Evolutionary conservation across 2,888 invertebrate species (phyloP), one percentile per base, ranked within the genome.

Genomic region (Phania funesta): DNA sequence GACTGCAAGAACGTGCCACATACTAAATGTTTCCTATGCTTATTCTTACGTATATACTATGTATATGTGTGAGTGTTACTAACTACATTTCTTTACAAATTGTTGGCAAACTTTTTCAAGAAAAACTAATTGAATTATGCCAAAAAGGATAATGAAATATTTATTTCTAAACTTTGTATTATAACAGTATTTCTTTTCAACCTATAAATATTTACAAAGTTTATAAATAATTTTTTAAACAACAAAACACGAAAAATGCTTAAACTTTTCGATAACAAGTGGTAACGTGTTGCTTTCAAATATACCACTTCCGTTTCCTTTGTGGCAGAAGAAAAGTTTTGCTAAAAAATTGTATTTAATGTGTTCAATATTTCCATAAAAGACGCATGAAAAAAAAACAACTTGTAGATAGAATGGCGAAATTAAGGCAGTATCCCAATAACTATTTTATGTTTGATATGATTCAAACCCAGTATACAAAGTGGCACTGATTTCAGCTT

Each of bases 261-360:
- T 11, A 58, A 79, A 65, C 2, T 44, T 58, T 52, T 52, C 7
- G 20, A 29, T 6, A 29, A 8, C 41, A 54, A 26, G 16, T 16
- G 24, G 22, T 52, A 73, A 73, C 78, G 78, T 79, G 78, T 79
- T 79, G 78, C 71, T 79, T 58, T 73, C 41, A 65, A 79, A 79
- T 58, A 65, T 67, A 79, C 78, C 78, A 79, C 78, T 65, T 79
- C 78, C 78, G 64, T 79, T 79, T 60, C 71, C 78, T 79, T 58
- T 65, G 58, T 46, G 9, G 20, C 18, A 18, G 22, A 32, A 22
- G 46, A 70, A 68, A 67, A 54, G 9, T 44, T 58, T 62, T 46
- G 11, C 1, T 22, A 29, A 26, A 22, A 44, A 32, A 50, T 18
- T 64, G 5, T 41, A 32, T 46, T 67, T 44, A 76, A 62, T 58